Conservation (phyloP, 2,797 vertebrate species). For the Argya squamiceps region DNA sequence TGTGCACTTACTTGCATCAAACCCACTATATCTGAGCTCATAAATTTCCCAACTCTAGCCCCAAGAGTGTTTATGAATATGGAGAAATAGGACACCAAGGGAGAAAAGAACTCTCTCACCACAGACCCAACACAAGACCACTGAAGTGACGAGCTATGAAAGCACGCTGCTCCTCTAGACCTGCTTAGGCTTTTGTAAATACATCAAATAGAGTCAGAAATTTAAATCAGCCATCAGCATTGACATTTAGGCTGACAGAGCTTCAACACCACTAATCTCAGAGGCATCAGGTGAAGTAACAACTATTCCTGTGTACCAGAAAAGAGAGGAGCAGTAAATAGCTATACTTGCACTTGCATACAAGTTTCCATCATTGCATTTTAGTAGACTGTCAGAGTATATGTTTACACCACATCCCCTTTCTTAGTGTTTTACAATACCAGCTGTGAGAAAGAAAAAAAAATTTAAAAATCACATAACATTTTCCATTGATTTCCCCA, state of each 20-base stretch:
- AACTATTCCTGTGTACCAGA: neutral
- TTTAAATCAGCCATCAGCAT: neutral
- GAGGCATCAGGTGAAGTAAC: neutral
- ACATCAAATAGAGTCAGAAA: neutral
- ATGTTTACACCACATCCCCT: neutral
- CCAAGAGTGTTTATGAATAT: neutral
- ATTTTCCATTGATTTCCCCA: neutral
- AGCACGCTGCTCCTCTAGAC: neutral
- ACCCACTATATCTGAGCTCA: neutral
- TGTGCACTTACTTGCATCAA: neutral
- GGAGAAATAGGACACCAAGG: neutral
- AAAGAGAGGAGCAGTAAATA: neutral
- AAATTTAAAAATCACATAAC: accelerated
- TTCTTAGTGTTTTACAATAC: neutral
- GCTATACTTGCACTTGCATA: neutral
- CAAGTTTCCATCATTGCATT: neutral
- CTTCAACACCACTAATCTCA: neutral
- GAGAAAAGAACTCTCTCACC: neutral
- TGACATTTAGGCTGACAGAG: neutral
- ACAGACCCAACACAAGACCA: neutral
- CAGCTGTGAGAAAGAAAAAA: neutral
- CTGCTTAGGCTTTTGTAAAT: neutral
- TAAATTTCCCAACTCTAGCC: neutral
- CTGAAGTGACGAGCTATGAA: neutral
- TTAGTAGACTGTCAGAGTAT: neutral